Evolutionary conservation across 2,888 invertebrate genomes (phyloP), one percentile per base, ranked within the genome.

Genomic region (Alcis repandata): DNA sequence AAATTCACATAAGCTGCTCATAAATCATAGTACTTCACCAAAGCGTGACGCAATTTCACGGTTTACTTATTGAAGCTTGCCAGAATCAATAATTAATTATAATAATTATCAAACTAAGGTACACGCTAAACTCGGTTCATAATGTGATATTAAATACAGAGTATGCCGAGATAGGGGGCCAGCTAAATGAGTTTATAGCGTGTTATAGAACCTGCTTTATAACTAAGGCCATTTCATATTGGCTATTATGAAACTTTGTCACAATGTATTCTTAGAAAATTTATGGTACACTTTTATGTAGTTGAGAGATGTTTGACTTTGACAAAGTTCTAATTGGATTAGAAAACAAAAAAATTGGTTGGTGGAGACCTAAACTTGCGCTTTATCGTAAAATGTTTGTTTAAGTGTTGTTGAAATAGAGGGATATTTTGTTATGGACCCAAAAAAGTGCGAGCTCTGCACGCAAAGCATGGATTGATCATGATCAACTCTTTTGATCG

Each of bases 131-230:
- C 74, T 78, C 76, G 77, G 75, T 81, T 78, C 79, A 79, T 83
- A 88, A 88, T 86, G 88, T 82, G 88, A 86, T 86, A 88, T 86
- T 89, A 88, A 91, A 88, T 86, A 86, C 84, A 80, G 75, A 78
- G 77, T 75, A 79, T 83, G 82, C 79, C 76, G 84, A 86, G 86
- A 87, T 89, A 89, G 84, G 82, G 80, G 81, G 79, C 78, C 79
- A 80, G 75, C 79, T 81, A 89, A 91, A 91, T 90, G 89, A 88
- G 87, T 85, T 89, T 89, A 89, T 91, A 72, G 91, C 91, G 90
- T 90, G 91, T 83, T 86, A 82, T 79, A 83, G 78, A 79, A 79
- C 80, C 81, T 74, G 78, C 78, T 80, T 80, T 52, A 46, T 40
- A 53, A n/a, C 19, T 10, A 20, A 19, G 13, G 36, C 17, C 15